Percentiles rank a stretch among this genome's conserved stretches.
Conservation (phyloP, 2,888 invertebrate genomes). For the Tuberolachnus salignus region DNA sequence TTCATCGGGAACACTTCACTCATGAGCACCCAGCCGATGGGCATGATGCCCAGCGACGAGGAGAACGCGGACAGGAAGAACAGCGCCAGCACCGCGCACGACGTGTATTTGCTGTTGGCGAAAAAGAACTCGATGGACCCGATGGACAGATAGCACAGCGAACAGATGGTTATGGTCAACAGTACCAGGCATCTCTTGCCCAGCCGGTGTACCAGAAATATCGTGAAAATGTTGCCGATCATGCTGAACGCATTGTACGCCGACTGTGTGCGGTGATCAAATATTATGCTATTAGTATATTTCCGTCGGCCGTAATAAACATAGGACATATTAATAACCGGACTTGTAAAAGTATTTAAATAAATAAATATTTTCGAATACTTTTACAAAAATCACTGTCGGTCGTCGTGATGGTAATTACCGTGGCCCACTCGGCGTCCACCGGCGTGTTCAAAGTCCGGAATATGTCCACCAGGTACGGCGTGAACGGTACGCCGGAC, state of each 20-base stretch:
- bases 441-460: not conserved
- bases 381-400: no score
- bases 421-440: conserved; percentile 22
- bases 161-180: conserved; percentile 18
- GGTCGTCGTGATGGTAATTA: not conserved
- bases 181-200: conserved; percentile 21
- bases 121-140: conserved; percentile 2
- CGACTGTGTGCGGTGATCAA: not conserved
- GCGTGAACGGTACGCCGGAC: conserved; percentile 34
- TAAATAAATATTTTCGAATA: no score
- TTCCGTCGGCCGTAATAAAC: no score
- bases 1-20: conserved; percentile 49
- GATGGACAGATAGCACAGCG: conserved; percentile 8
- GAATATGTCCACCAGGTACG: conserved; percentile 3
- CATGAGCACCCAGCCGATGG: conserved; percentile 44
- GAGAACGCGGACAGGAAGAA: conserved; percentile 18
- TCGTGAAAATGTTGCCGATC: conserved; percentile 20
- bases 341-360: no score
- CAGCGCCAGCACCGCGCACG: not conserved
- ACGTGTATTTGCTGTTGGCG: not conserved
- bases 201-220: conserved; percentile 23
- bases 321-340: no score
- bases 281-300: not conserved
- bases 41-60: conserved; percentile 40
- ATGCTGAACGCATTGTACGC: conserved; percentile 15